phyloP scores from a whole-genome alignment of 2,888 invertebrate species.

The Acrobasis repandana region DNA sequence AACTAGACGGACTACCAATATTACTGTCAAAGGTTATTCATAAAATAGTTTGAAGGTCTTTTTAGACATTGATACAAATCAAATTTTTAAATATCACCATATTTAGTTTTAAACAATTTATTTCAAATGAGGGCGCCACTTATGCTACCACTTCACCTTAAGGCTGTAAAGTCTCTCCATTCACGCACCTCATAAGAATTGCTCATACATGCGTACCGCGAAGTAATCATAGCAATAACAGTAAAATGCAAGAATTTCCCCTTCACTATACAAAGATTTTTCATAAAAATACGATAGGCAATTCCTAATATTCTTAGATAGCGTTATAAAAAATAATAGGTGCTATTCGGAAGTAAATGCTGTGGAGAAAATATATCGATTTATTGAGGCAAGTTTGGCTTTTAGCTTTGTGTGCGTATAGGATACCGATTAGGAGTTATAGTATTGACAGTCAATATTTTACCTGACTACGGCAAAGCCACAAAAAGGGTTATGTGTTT shows the following conservation, averaged over 20 bases:
- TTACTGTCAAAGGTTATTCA: too few species aligned
- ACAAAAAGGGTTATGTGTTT: too few species aligned
- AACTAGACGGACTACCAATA: too few species aligned
- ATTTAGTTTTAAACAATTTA: too few species aligned
- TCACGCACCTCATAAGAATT: not conserved
- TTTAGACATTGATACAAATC: too few species aligned
- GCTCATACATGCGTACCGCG: not conserved
- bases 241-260: conserved; percentile 1
- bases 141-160: too few species aligned
- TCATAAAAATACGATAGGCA: conserved; percentile 1
- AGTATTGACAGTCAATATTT: not conserved
- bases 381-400: not conserved
- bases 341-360: conserved; percentile 8
- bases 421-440: not conserved
- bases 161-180: too few species aligned
- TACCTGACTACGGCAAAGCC: too few species aligned
- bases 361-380: conserved; percentile 2
- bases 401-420: not conserved
- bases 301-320: conserved; percentile 2
- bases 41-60: too few species aligned
- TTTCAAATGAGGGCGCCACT: too few species aligned
- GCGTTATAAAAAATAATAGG: conserved; percentile 15
- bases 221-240: not conserved
- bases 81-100: too few species aligned
- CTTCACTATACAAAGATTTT: conserved; percentile 29